Conservation (phyloP, 2,113 vertebrate species). For the Ictidomys tridecemlineatus region DNA sequence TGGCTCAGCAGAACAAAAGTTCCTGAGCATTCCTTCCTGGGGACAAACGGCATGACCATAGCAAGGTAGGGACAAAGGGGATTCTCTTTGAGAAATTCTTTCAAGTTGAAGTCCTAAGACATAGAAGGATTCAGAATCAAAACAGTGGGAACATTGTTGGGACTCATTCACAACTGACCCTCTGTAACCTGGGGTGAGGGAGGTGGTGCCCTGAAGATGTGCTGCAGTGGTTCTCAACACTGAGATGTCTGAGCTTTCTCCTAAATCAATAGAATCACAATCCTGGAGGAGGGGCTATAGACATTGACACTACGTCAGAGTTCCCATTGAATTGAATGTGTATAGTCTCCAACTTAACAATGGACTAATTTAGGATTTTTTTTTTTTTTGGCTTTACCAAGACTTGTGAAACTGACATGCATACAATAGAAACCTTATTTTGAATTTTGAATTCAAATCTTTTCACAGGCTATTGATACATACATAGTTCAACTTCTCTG, state of each 20-base stretch:
- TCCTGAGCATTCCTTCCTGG: background rate
- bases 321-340: background rate
- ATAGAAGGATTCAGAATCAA: background rate
- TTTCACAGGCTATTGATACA: background rate
- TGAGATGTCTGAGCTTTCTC: background rate
- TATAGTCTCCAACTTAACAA: background rate
- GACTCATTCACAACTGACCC: background rate
- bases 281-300: background rate
- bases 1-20: background rate
- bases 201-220: background rate
- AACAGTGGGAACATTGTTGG: background rate
- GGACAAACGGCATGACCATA: background rate
- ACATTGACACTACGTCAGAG: background rate
- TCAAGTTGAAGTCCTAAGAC: background rate
- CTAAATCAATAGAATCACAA: background rate
- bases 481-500: background rate
- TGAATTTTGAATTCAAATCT: background rate
- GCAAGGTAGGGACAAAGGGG: background rate
- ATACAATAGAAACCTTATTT: background rate
- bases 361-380: background rate
- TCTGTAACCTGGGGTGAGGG: background rate
- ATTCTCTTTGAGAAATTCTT: background rate
- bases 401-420: background rate
- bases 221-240: background rate
- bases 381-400: no score